A percentile compares a stretch with the other conserved stretches of the same genome.
Evolutionary conservation across 1,140 invertebrate genomes (phyloP).

Genomic region (Dolichoris vasculosae): DNA sequence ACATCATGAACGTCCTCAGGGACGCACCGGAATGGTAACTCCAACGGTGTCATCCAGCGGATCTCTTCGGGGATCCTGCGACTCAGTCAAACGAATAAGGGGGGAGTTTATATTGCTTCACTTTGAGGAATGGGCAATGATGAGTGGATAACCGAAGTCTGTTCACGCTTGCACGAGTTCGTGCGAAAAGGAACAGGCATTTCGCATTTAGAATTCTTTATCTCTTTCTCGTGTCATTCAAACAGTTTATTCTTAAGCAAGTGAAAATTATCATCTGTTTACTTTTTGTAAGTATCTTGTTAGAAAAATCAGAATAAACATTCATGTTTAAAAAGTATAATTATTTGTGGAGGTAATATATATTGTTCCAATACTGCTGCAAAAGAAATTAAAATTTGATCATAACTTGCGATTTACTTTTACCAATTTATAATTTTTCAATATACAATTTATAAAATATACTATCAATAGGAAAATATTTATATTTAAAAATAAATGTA

Average conservation of each 20-base stretch:
- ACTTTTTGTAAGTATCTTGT: background rate
- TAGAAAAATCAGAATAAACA: too few relatives aligned
- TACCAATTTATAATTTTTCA: too few relatives aligned
- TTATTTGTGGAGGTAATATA: too few relatives aligned
- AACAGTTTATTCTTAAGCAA: background rate
- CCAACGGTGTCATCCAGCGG: constrained; percentile 12
- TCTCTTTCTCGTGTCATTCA: background rate
- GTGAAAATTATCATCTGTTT: constrained; percentile 12
- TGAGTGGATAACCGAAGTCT: constrained; percentile 15
- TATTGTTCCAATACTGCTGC: too few relatives aligned
- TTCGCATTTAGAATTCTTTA: constrained; percentile 41
- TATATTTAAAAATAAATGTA: too few relatives aligned
- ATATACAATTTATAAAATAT: too few relatives aligned
- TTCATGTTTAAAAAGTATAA: too few relatives aligned
- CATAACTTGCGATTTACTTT: too few relatives aligned
- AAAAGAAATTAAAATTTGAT: too few relatives aligned
- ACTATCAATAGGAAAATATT: too few relatives aligned
- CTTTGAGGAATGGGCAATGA: constrained; percentile 48
- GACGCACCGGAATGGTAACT: constrained; percentile 20
- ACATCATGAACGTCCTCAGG: background rate
- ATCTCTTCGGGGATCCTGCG: constrained; percentile 2
- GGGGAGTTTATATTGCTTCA: constrained; percentile 4
- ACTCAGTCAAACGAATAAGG: background rate
- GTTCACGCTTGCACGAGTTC: constrained; percentile 18
- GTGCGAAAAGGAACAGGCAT: constrained; percentile 35